phyloP scores from a whole-genome alignment of 2,797 vertebrate genomes.

The Notoglanidium macrostoma region DNA sequence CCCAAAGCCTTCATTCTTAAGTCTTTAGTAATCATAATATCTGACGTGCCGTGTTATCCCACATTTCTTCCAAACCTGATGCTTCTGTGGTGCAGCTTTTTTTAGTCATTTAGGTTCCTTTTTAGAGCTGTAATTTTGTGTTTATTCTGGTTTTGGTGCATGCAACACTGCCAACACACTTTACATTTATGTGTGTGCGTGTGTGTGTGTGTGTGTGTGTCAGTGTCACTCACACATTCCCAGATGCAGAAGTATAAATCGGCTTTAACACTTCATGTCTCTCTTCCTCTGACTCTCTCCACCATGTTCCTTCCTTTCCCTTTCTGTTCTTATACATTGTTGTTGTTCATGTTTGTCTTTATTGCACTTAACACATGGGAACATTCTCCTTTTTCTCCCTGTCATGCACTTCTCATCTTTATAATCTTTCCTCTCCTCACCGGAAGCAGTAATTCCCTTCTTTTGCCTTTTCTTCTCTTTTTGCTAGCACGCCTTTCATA shows the following conservation, averaged over 20 bases:
- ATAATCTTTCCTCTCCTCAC: constrained; percentile 71
- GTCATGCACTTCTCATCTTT: constrained; percentile 61
- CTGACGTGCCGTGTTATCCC: not conserved
- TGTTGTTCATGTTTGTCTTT: not conserved
- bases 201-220: not conserved
- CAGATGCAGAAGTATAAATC: not conserved
- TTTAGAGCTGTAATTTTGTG: not conserved
- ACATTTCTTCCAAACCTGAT: not conserved
- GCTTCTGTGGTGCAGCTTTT: not conserved
- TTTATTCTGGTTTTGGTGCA: not conserved
- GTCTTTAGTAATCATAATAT: not conserved
- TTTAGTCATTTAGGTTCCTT: not conserved
- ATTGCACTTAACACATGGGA: not conserved
- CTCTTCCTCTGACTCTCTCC: not conserved
- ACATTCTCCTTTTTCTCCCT: not conserved
- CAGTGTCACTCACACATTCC: not conserved
- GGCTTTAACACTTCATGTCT: not conserved
- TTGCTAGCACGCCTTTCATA: constrained; percentile 99
- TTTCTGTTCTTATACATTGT: not conserved
- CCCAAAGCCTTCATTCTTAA: not conserved
- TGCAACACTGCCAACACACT: not conserved
- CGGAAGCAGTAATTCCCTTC: constrained; percentile 84
- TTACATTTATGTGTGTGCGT: not conserved
- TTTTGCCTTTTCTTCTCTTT: constrained; percentile 75
- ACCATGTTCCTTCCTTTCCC: not conserved